Base-by-base conservation (phyloP, 2,113 vertebrate species). In the Chlorocebus sabaeus region DNA sequence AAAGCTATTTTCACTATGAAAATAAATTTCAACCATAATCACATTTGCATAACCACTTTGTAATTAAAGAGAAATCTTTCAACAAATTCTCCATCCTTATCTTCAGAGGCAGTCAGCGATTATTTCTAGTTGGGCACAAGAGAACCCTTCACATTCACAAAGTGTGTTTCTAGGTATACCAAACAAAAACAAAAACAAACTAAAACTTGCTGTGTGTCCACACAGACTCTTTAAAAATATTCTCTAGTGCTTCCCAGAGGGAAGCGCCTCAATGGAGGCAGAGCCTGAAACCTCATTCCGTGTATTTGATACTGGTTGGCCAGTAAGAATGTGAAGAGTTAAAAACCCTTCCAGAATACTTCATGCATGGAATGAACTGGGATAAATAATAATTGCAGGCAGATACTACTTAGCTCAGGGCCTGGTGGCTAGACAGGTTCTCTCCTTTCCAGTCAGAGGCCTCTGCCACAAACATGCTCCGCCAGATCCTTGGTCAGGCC, bases 1-100 rank as follows among this genome's bases (percentile, higher is more conserved):
- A 86, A 95, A 83, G 27, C 13, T 67, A 93, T 61, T 82, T 91
- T 92, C 35, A 25, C 35, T 59, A 75, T 48, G 43, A 80, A 96
- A 90, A 93, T 93, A 91, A 87, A 95, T 82, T 93, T 78, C 93
- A 93, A 27, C 43, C 25, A 40, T 93, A 83, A 88, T 10, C 40
- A 88, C 35, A 18, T 70, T 73, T 75, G 18, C n/a, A 57, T 89
- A 95, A 84, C 40, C 61, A 89, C 52, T 93, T 89, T 32, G 87
- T 59, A 87, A 96, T 78, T 89, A 80, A 43, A 85, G 13, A 90
- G 64, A 93, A 93, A 64, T 55, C n/a, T 83, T 95, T 57, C n/a
- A 91, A 92, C 25, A 89, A 89, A 95, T 52, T 70, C 55, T 25
- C 10, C 52, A 87, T 38, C 38, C 64, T 57, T 64, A 50, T 57